Base-by-base conservation (phyloP, 2,797 vertebrate species). In the Leontocebus nigricollis region DNA sequence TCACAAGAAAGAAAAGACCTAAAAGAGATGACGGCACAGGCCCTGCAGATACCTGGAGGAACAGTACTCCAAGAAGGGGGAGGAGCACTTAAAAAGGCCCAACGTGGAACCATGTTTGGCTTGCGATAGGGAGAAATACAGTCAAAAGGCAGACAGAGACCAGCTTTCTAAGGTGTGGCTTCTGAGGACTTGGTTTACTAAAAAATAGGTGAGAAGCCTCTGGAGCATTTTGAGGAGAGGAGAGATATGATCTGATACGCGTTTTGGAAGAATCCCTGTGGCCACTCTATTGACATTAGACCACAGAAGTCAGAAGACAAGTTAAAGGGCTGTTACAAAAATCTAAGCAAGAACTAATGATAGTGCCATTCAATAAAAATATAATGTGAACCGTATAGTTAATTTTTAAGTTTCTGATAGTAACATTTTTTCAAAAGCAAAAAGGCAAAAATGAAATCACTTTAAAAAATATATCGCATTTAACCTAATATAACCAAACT, bases 381-480 rank as follows among this genome's bases (percentile, higher is more conserved):
- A 81, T 5, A 80, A 26, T 36, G 61, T 33, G 36, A 67, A 20
- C 6, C 55, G 77, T 9, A 55, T 24, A 36, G 0, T 14, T 17
- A 33, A 57, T 44, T 94, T 93, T 55, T 55, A 83, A 80, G 67
- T 87, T 93, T 87, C 87, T 76, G 50, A 64, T 13, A 94, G 24
- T 80, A 39, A 83, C 14, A 64, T 67, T 19, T 67, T 67, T n/a
- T 67, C 27, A 52, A 92, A 83, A 88, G 13, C 39, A 44, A 84
- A 93, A 90, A 48, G 11, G 41, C 17, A 89, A 87, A 90, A 26
- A 75, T 17, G 27, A 94, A 92, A 26, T 77, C 7, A 91, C 52
- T n/a, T 72, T 88, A 59, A 81, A 67, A 94, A 67, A 59, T 19
- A n/a, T 22, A 80, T 7, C 79, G 39, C 61, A 92, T 90, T 94